These are phyloP conservation scores for Staurois parvus DNA, from an alignment of 2,797 vertebrate species.

Conservation along the genomic window DNA sequence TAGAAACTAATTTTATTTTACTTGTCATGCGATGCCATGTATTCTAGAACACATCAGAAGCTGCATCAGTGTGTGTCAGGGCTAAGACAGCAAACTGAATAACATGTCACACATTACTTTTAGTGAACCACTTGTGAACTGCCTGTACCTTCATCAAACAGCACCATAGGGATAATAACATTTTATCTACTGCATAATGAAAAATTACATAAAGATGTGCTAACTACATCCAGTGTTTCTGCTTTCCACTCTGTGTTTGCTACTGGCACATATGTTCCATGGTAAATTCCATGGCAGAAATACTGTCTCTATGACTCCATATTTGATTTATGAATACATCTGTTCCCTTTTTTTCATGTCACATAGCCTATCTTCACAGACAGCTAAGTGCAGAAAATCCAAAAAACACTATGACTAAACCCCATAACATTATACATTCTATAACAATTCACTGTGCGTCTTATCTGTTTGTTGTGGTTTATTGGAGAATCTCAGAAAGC, in stretches of 20 bases:
- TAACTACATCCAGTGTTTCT: neutral
- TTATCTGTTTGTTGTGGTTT: conserved; percentile 20
- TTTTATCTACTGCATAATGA: neutral
- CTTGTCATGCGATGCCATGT: too few species aligned
- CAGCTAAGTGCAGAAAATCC: conserved; percentile 31
- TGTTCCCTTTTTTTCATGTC: conserved; percentile 41
- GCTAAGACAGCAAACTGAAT: neutral
- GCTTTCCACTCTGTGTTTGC: conserved; percentile 17
- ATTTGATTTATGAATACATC: conserved; percentile 51
- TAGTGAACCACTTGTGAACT: conserved; percentile 1
- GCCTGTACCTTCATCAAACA: neutral
- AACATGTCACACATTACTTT: neutral
- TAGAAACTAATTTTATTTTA: too few species aligned
- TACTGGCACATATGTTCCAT: conserved; percentile 34
- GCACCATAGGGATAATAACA: neutral
- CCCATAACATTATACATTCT: conserved; percentile 34
- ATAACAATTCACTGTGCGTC: conserved; percentile 13
- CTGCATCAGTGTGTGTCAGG: too few species aligned
- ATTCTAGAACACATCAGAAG: too few species aligned
- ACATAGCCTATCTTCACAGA: conserved; percentile 18
- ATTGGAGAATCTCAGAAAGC: neutral
- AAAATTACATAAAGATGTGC: neutral
- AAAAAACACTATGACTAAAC: conserved; percentile 12
- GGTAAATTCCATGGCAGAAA: conserved; percentile 37
- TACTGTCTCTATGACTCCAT: neutral